Conservation (phyloP, 1,140 invertebrate genomes). For the Plodia interpunctella region DNA sequence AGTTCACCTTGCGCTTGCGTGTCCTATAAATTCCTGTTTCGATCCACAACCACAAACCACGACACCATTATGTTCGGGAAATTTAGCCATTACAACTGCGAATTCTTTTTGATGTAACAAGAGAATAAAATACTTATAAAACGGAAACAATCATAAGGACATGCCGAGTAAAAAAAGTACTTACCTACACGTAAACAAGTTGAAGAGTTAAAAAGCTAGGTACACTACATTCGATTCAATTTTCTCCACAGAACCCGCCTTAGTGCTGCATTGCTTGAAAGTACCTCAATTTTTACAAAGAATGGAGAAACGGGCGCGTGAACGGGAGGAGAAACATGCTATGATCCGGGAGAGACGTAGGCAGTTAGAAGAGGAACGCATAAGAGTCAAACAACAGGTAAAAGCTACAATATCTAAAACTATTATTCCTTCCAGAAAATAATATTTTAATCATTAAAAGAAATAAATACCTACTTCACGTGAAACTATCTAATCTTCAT, state of each 20-base stretch:
- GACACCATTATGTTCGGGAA: not conserved
- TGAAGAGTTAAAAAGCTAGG: no score
- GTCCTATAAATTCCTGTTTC: constrained; percentile 9
- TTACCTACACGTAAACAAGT: not conserved
- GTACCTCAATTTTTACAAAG: constrained; percentile 80
- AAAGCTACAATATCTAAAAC: not conserved
- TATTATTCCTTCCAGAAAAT: not conserved
- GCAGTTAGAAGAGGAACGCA: constrained; percentile 79
- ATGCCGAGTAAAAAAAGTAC: not conserved
- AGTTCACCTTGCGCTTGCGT: not conserved
- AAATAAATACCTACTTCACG: no score
- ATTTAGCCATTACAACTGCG: not conserved
- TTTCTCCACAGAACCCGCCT: constrained; percentile 47
- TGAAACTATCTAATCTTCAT: not conserved
- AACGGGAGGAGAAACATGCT: constrained; percentile 79
- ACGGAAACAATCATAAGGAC: not conserved
- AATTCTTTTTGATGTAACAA: not conserved
- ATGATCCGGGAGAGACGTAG: constrained; percentile 79
- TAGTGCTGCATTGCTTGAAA: constrained; percentile 76
- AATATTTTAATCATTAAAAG: no score
- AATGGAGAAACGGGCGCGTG: constrained; percentile 80
- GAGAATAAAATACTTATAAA: no score
- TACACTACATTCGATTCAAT: not conserved
- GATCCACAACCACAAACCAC: not conserved
- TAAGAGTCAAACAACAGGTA: constrained; percentile 76